These are phyloP conservation scores for Rhabdophis nuchalis DNA, from an alignment of 2,797 vertebrate species.

Conservation along the genomic window DNA sequence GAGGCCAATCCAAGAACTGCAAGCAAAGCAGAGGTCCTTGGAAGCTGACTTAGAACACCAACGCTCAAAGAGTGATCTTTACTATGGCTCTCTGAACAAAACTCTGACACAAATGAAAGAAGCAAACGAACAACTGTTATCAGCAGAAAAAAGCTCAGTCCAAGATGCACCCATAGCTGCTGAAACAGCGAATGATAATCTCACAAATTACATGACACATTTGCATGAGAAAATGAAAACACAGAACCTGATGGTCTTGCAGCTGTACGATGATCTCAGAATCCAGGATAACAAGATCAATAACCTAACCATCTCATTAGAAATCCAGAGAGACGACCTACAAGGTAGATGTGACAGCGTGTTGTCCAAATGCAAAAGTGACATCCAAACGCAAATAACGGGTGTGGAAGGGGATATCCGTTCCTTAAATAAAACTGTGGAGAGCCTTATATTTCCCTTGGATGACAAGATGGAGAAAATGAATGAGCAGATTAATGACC, in stretches of 20 bases:
- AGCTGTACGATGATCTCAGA: slow-evolving; percentile 66
- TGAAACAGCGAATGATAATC: slow-evolving; percentile 39
- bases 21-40: slow-evolving; percentile 66
- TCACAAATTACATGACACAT: slow-evolving; percentile 59
- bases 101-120: slow-evolving; percentile 69
- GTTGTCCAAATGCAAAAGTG: slow-evolving; percentile 64
- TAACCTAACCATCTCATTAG: slow-evolving; percentile 67
- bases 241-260: slow-evolving; percentile 68
- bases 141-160: slow-evolving; percentile 38
- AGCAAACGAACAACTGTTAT: slow-evolving; percentile 58
- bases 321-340: slow-evolving; percentile 61
- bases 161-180: slow-evolving; percentile 24
- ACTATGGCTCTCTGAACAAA: slow-evolving; percentile 70
- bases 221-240: slow-evolving; percentile 68
- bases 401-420: slow-evolving; percentile 60
- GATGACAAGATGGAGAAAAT: slow-evolving; percentile 71
- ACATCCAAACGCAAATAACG: slow-evolving; percentile 65
- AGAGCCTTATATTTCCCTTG: slow-evolving; percentile 66
- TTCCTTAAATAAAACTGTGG: slow-evolving; percentile 70
- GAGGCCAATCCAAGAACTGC: slow-evolving; percentile 67
- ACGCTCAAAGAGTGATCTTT: slow-evolving; percentile 48
- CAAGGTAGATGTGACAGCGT: slow-evolving; percentile 64
- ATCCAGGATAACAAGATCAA: slow-evolving; percentile 70
- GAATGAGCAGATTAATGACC: slow-evolving; percentile 75
- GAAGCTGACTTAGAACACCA: slow-evolving; percentile 64